These are phyloP conservation scores for Ctenochaetus hawaiiensis DNA, from an alignment of 2,797 vertebrate genomes.

Conservation along the genomic window DNA sequence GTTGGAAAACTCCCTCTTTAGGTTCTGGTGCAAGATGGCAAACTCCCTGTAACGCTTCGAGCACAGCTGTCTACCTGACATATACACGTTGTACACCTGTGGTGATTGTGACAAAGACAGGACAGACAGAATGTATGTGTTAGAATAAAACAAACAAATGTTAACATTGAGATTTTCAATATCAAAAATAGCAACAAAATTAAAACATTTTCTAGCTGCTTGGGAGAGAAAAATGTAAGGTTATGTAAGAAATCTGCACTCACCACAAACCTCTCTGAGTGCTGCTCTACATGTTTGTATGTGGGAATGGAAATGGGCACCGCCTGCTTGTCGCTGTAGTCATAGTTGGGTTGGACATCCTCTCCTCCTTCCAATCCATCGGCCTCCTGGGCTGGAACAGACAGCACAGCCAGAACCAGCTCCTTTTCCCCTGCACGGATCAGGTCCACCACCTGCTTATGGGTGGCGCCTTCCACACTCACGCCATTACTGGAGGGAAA, in stretches of 20 bases:
- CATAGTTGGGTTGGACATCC: constrained; percentile 92
- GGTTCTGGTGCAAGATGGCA: constrained; percentile 94
- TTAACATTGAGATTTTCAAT: not conserved
- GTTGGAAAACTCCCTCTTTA: constrained; percentile 95
- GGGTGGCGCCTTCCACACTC: constrained; percentile 96
- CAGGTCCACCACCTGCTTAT: constrained; percentile 99
- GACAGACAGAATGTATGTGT: not conserved
- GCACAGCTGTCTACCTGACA: constrained; percentile 95
- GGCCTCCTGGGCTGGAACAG: constrained; percentile 93
- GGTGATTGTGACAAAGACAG: constrained; percentile 2
- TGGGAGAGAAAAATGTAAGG: not conserved
- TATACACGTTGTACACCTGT: constrained; percentile 96
- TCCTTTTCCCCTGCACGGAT: constrained; percentile 97
- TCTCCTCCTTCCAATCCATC: constrained; percentile 94
- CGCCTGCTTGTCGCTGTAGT: constrained; percentile 97
- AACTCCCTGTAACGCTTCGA: constrained; percentile 97
- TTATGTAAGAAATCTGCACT: constrained; percentile 63
- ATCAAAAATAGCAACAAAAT: too few species aligned
- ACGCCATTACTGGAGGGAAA: constrained; percentile 89
- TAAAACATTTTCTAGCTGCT: not conserved
- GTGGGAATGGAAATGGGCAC: constrained; percentile 97
- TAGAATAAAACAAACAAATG: not conserved
- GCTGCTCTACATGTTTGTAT: constrained; percentile 97
- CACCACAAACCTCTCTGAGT: constrained; percentile 97
- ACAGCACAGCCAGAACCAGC: constrained; percentile 93